Conservation (phyloP, 2,888 invertebrate species). For the Drosophila prolongata region DNA sequence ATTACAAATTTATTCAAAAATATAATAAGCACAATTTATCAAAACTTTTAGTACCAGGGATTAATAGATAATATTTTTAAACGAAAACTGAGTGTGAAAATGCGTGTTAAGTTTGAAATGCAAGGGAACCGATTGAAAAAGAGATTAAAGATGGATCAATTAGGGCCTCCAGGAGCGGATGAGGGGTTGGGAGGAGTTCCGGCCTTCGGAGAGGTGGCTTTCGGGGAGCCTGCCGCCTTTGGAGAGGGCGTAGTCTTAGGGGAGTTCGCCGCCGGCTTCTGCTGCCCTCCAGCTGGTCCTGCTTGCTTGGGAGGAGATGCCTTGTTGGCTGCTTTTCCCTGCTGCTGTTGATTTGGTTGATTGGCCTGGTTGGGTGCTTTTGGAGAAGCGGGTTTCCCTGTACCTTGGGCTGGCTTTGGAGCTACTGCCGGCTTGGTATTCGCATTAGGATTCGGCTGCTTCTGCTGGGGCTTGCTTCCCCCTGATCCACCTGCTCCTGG, state of each 20-base stretch:
- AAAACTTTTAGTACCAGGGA: constrained; percentile 22
- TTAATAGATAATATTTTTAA: constrained; percentile 3
- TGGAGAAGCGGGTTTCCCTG: constrained; percentile 37
- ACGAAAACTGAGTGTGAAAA: constrained; percentile 28
- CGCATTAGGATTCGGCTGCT: constrained; percentile 34
- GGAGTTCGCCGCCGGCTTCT: constrained; percentile 69
- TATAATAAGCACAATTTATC: constrained; percentile 49
- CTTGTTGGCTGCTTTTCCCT: constrained; percentile 44
- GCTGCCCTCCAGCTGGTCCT: constrained; percentile 40
- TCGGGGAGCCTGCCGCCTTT: constrained; percentile 57
- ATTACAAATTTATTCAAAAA: constrained; percentile 44
- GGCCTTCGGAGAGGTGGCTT: constrained; percentile 59
- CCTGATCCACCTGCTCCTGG: constrained; percentile 13
- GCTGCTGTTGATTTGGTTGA: constrained; percentile 25
- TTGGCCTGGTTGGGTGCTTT: constrained; percentile 32
- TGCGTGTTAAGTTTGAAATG: constrained; percentile 53
- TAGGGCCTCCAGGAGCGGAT: constrained; percentile 31
- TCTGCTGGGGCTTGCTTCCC: constrained; percentile 33
- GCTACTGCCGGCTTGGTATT: constrained; percentile 39
- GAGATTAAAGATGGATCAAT: constrained; percentile 25
- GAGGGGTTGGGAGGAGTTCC: constrained; percentile 40
- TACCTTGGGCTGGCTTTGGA: constrained; percentile 39
- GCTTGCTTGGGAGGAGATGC: constrained; percentile 55
- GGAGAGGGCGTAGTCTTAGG: constrained; percentile 85
- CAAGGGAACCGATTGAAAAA: constrained; percentile 40